Base-by-base conservation (phyloP, 1,140 invertebrate genomes). In the Ips nitidus region DNA sequence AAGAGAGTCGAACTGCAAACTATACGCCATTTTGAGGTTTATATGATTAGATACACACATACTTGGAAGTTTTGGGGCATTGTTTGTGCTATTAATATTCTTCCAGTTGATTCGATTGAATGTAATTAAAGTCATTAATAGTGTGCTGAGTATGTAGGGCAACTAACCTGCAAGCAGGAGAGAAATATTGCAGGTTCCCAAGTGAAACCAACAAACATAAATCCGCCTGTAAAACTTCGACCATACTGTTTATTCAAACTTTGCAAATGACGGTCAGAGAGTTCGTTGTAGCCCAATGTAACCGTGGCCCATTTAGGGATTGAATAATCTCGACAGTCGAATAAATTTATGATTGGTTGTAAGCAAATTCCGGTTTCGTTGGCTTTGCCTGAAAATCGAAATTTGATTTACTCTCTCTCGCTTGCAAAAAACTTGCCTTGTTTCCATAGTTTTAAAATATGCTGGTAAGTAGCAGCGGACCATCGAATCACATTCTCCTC, bases 121-220 rank as follows among this genome's bases (percentile, higher is more conserved):
- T 22, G 22, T 22, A 22, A 22, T 22, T 22, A 22, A 22, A 22
- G 22, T 22, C 22, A 22, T 22, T 22, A 22, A 22, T 22, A 22
- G 22, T 22, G 22, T 22, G 22, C 22, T 22, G 22, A 22, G 22
- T 22, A 22, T 22, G 22, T 22, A 22, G 45, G 45, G 7, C 3
- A 60, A 68, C 66, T 8, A 40, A 68, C 66, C 66, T 58, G 82
- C 3, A 92, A 76, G 78, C 85, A 87, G 1, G 86, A 86, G 36
- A 92, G 76, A 8, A 89, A 74, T 68, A 86, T 82, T 1, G 75
- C 74, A 3, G 86, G 84, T 75, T 90, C 84, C 74, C 85, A 82
- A 41, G 84, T 82, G 71, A 89, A 91, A 0, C 88, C 86, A 1
- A 87, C 76, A 71, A 87, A 91, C 81, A 83, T n/a, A 80, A 79